Percentiles rank a stretch among this genome's conserved stretches.
These are phyloP conservation scores for Sciaenops ocellatus DNA, from an alignment of 2,797 vertebrate species.

Conservation along the genomic window DNA sequence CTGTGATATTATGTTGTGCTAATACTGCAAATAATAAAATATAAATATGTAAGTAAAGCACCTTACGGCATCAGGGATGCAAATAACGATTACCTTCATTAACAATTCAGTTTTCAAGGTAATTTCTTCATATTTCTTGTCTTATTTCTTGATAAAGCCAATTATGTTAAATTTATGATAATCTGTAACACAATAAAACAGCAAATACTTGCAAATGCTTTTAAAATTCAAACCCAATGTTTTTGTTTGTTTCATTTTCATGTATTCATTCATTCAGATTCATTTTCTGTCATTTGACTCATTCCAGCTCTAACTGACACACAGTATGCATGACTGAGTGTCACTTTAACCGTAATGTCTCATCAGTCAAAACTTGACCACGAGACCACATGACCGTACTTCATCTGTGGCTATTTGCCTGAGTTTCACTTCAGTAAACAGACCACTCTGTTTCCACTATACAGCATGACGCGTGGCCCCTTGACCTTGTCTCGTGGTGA, in stretches of 20 bases:
- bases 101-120: neutral
- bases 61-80: neutral
- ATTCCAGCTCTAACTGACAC: neutral
- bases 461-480: conserved; percentile 50
- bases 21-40: neutral
- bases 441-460: conserved; percentile 17
- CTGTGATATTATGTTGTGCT: neutral
- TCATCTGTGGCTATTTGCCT: conserved; percentile 20
- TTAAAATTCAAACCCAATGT: neutral
- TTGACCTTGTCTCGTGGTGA: conserved; percentile 67
- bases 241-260: neutral
- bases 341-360: conserved; percentile 13
- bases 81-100: neutral
- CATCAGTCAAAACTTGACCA: conserved; percentile 26
- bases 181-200: neutral
- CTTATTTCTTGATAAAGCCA: neutral
- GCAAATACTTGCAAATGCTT: neutral
- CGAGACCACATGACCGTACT: neutral
- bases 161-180: neutral
- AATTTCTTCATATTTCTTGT: no score
- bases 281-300: neutral
- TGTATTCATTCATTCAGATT: neutral
- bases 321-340: neutral
- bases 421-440: conserved; percentile 62
- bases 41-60: neutral